These are phyloP conservation scores for Chaenodraco wilsoni DNA, from an alignment of 2,797 vertebrate genomes.

Conservation along the genomic window DNA sequence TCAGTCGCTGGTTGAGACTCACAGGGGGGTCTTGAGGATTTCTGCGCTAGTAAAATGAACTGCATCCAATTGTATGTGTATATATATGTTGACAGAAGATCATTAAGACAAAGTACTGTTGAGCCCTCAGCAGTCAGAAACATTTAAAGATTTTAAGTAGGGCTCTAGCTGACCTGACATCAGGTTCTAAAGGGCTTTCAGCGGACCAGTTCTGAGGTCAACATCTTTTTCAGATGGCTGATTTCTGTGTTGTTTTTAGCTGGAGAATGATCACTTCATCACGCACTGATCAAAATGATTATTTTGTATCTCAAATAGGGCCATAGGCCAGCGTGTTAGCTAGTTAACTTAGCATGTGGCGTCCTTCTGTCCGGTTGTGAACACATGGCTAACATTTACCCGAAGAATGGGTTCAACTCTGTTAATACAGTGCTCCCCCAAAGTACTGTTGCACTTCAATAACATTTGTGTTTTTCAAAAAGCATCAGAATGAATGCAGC, in stretches of 20 bases:
- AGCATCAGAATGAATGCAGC: no score
- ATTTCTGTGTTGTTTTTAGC: not conserved
- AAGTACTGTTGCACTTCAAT: no score
- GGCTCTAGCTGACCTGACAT: not conserved
- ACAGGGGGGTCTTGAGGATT: not conserved
- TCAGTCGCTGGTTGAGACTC: conserved; percentile 1
- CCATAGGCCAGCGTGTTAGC: not conserved
- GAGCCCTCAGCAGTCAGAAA: not conserved
- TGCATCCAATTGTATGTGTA: not conserved
- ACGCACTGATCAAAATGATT: not conserved
- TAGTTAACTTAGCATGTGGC: not conserved
- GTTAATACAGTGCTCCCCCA: no score
- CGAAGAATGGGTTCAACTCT: not conserved
- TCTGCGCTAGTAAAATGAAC: not conserved
- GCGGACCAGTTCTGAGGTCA: not conserved
- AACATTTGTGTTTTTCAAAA: no score
- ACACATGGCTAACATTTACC: not conserved
- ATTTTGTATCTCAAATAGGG: no score
- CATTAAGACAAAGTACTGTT: not conserved
- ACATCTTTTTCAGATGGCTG: not conserved
- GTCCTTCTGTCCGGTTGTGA: not conserved
- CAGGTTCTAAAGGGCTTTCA: not conserved
- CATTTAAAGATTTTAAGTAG: not conserved
- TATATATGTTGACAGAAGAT: not conserved
- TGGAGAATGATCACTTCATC: not conserved